Conservation (phyloP, 2,113 vertebrate species). For the Salvelinus alpinus region DNA sequence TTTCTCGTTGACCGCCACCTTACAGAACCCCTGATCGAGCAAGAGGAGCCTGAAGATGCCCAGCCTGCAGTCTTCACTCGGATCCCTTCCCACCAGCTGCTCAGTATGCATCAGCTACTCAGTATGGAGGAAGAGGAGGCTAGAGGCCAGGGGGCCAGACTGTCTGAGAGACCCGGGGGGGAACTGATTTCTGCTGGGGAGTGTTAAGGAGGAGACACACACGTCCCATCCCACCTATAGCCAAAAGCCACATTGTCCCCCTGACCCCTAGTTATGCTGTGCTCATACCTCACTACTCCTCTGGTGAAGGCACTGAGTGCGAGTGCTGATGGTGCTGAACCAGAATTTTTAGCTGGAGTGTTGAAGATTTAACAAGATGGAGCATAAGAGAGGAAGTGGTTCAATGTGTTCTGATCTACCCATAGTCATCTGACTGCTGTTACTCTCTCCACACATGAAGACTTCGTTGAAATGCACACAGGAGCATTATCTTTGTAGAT, state of each 20-base stretch:
- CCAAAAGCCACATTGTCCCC: constrained; percentile 36
- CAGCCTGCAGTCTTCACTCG: constrained; percentile 57
- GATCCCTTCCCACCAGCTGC: constrained; percentile 71
- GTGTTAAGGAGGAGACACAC: constrained; percentile 60
- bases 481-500: no score
- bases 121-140: constrained; percentile 74
- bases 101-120: constrained; percentile 74
- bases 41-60: constrained; percentile 51
- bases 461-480: no score
- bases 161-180: constrained; percentile 68
- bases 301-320: constrained; percentile 17
- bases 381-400: neutral
- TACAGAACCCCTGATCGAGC: constrained; percentile 46
- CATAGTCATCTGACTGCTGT: no score
- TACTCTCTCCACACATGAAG: neutral
- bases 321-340: constrained; percentile 12
- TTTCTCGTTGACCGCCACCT: constrained; percentile 62
- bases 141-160: constrained; percentile 58
- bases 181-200: constrained; percentile 78
- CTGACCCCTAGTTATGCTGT: constrained; percentile 1
- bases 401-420: no score
- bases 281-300: constrained; percentile 24
- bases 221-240: constrained; percentile 19
- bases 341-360: neutral
- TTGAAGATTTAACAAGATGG: constrained; percentile 2